These are phyloP conservation scores for Mystacornis crossleyi DNA, from an alignment of 2,113 vertebrate genomes.

Conservation along the genomic window DNA sequence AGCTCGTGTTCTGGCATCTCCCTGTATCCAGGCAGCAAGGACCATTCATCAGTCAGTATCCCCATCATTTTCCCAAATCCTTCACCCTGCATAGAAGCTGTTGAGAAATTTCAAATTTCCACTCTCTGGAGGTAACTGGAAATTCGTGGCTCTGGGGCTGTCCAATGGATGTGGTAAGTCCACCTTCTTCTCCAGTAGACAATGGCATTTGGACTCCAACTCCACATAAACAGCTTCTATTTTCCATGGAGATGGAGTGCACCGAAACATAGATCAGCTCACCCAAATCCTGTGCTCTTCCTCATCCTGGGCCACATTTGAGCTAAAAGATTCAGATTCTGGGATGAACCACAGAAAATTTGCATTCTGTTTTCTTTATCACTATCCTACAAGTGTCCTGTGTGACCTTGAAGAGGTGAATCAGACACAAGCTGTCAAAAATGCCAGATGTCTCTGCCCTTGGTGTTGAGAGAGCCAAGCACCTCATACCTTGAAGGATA, in stretches of 20 bases:
- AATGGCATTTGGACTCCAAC: background rate
- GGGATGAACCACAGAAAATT: background rate
- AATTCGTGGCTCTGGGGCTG: background rate
- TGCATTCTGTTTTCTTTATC: background rate
- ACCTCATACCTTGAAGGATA: background rate
- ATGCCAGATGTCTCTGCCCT: background rate
- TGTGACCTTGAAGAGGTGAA: background rate
- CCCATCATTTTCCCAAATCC: background rate
- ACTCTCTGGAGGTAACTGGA: background rate
- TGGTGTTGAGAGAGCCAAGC: background rate
- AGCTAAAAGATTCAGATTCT: background rate
- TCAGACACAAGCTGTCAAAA: background rate
- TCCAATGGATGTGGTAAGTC: background rate
- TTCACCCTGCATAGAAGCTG: background rate
- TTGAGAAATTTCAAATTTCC: background rate
- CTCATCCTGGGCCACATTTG: background rate
- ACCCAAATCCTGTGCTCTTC: background rate
- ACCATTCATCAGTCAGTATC: background rate
- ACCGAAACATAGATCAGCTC: background rate
- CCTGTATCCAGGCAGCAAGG: background rate
- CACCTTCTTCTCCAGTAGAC: background rate
- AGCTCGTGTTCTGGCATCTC: background rate
- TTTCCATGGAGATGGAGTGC: background rate
- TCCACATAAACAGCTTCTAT: background rate
- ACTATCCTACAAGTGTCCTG: background rate